Conservation (phyloP, 2,888 invertebrate genomes). For the Epinotia demarniana region DNA sequence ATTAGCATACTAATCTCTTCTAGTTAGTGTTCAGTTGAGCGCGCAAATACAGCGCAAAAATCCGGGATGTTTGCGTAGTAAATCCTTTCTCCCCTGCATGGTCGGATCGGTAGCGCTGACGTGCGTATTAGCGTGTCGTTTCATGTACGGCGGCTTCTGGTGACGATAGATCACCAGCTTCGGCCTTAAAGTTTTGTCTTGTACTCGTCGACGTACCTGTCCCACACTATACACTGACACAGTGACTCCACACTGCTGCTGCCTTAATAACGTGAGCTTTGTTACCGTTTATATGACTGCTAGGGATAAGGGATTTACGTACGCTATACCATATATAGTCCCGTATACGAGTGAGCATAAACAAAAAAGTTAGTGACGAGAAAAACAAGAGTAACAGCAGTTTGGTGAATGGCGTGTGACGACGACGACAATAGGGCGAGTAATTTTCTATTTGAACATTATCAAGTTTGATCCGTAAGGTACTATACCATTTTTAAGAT, state of each 20-base stretch:
- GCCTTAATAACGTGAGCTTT: slow-evolving; percentile 23
- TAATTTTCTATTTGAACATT: slow-evolving; percentile 79
- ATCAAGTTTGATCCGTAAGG: slow-evolving; percentile 68
- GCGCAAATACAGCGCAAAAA: slow-evolving; percentile 67
- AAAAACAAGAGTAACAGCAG: slow-evolving; percentile 69
- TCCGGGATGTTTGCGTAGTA: slow-evolving; percentile 63
- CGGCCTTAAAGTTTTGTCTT: slow-evolving; percentile 1
- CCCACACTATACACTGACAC: background rate
- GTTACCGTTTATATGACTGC: slow-evolving; percentile 44
- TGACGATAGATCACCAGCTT: background rate
- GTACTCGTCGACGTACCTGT: slow-evolving; percentile 15
- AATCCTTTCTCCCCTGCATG: slow-evolving; percentile 72
- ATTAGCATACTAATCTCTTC: slow-evolving; percentile 82
- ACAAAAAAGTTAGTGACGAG: slow-evolving; percentile 67
- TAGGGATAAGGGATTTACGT: slow-evolving; percentile 69
- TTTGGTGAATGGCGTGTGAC: slow-evolving; percentile 71
- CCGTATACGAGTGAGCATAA: slow-evolving; percentile 49
- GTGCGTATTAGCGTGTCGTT: slow-evolving; percentile 17
- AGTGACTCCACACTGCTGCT: slow-evolving; percentile 36
- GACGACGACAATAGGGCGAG: slow-evolving; percentile 80
- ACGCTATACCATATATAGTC: slow-evolving; percentile 47
- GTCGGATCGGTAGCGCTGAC: slow-evolving; percentile 48
- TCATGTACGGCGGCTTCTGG: slow-evolving; percentile 4
- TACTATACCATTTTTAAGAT: slow-evolving; percentile 64
- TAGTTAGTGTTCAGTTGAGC: slow-evolving; percentile 73